Percentiles rank a stretch among this genome's conserved stretches.
Evolutionary conservation across 2,888 invertebrate species (phyloP).

Genomic region (Cataglyphis albicans): DNA sequence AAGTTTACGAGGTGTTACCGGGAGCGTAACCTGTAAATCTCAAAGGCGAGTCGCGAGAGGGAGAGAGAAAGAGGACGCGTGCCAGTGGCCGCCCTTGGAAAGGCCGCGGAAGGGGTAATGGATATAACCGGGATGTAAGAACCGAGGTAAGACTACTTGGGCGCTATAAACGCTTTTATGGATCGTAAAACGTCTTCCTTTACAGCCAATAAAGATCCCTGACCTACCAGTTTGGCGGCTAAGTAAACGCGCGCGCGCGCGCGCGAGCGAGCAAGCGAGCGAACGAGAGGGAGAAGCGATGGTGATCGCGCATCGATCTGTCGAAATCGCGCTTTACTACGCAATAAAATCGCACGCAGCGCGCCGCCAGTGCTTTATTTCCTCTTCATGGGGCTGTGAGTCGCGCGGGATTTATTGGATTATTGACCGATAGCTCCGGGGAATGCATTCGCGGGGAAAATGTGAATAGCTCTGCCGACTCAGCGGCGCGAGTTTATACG

Average conservation of each 20-base stretch:
- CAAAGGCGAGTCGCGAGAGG: conserved; percentile 79
- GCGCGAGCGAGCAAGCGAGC: not conserved
- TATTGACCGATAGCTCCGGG: conserved; percentile 71
- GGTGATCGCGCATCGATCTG: conserved; percentile 75
- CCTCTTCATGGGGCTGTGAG: conserved; percentile 71
- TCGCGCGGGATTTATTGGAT: conserved; percentile 75
- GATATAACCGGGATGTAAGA: conserved; percentile 79
- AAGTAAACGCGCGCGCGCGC: conserved; percentile 37
- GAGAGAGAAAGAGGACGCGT: conserved; percentile 79
- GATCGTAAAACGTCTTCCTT: conserved; percentile 86
- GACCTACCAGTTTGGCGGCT: conserved; percentile 76
- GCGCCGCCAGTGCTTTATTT: conserved; percentile 72
- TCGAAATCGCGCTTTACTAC: conserved; percentile 72
- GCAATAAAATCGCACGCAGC: conserved; percentile 76
- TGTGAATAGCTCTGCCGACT: conserved; percentile 67
- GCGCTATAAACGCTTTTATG: conserved; percentile 85
- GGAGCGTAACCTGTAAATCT: conserved; percentile 86
- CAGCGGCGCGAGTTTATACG: conserved; percentile 57
- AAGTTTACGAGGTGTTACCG: conserved; percentile 86
- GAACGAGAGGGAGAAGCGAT: not conserved
- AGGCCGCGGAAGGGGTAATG: conserved; percentile 76
- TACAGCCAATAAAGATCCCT: conserved; percentile 85
- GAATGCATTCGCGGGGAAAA: conserved; percentile 74
- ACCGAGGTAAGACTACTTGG: conserved; percentile 79
- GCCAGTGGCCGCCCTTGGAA: conserved; percentile 85